Conservation (phyloP, 2,113 vertebrate species). For the Empidonax alnorum region DNA sequence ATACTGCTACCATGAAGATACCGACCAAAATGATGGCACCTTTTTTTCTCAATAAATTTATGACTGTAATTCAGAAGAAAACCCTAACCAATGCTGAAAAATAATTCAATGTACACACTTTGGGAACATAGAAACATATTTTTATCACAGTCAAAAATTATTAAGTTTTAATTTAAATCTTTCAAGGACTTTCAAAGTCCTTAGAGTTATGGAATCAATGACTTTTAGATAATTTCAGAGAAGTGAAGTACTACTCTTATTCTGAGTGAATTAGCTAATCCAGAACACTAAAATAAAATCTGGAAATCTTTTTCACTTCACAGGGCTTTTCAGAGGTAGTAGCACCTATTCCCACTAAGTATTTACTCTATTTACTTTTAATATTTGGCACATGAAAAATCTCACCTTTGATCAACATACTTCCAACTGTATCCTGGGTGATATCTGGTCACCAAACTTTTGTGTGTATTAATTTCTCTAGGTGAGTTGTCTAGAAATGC, state of each 20-base stretch:
- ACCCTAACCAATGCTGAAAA: neutral
- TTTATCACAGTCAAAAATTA: neutral
- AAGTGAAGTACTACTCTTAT: neutral
- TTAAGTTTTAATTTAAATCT: neutral
- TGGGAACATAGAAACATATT: neutral
- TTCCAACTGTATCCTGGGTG: neutral
- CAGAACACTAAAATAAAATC: neutral
- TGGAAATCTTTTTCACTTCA: neutral
- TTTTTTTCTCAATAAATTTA: constrained; percentile 2
- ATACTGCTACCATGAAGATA: neutral
- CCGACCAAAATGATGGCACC: neutral
- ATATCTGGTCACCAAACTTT: neutral
- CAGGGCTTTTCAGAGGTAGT: neutral
- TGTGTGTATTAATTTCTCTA: neutral
- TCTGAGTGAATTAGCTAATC: neutral
- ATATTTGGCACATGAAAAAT: neutral
- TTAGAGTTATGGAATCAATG: neutral
- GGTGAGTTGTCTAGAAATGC: neutral
- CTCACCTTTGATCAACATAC: neutral
- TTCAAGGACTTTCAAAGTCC: neutral
- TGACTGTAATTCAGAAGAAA: neutral
- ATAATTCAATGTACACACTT: neutral
- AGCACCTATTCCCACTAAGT: neutral
- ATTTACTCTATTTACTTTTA: neutral
- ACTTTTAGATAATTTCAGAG: neutral